Evolutionary conservation across 64 coral and sea anemone species (phyloP), one percentile per base, ranked within the genome.

Genomic region (Stylophora pistillata): DNA sequence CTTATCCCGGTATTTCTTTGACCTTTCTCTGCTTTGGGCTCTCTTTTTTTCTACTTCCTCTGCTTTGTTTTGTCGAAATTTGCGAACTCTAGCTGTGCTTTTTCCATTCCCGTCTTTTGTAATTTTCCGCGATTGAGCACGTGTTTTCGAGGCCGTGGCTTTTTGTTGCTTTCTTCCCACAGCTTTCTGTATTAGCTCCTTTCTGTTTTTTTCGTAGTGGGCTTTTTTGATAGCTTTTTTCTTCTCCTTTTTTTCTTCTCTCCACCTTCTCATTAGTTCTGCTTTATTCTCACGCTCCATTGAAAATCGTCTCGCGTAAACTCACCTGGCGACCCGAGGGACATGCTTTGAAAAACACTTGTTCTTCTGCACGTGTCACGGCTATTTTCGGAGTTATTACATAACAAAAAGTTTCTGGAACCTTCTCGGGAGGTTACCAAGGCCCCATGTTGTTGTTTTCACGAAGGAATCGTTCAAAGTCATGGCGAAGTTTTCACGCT

Each of bases 391-490:
- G 27, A 73, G 71, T 73, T 73, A 15, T 79, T 79, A 37, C 57
- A 60, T 81, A 41, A 81, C 78, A 81, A n/a, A 64, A 81, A 74
- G 86, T 56, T 88, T 88, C 72, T 61, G 15, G 86, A 88, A 88
- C 53, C 27, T 73, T 73, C 71, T 30, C 30, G 13, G 26, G 71
- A 73, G 71, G 9, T 73, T 73, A 73, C 71, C 71, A 73, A 73
- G 71, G 71, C 71, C 71, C 9, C 71, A 73, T 31, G 71, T 73
- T 73, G 71, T n/a, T n/a, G n/a, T n/a, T 73, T 73, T 73, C 71
- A 73, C 26, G 27, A 73, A 73, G 71, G 71, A 73, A 73, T 73
- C 15, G 71, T 73, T 73, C n/a, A 27, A 71, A 71, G 20, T 62
- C 59, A 62, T 62, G 59, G 59, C 59, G 59, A 62, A 62, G 20